These are phyloP conservation scores for Babylonia areolata DNA, from an alignment of 1,140 invertebrate species.

Conservation along the genomic window DNA sequence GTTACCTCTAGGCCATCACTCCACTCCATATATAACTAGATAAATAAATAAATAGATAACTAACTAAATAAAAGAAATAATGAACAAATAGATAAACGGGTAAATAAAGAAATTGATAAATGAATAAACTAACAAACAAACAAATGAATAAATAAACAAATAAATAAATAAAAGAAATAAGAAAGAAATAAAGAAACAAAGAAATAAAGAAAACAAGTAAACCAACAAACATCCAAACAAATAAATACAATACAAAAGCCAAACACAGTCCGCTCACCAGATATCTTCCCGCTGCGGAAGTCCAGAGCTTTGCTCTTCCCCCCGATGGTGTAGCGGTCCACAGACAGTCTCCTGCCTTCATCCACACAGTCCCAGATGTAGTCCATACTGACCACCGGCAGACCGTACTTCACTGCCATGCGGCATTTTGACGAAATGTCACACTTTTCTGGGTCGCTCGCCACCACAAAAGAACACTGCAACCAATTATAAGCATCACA, in stretches of 20 bases:
- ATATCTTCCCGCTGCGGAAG: slow-evolving; percentile 69
- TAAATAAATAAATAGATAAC: too few relatives aligned
- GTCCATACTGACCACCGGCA: slow-evolving; percentile 66
- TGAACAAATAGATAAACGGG: too few relatives aligned
- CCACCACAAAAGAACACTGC: slow-evolving; percentile 55
- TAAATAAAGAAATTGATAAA: too few relatives aligned
- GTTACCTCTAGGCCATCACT: too few relatives aligned
- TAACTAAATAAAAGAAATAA: too few relatives aligned
- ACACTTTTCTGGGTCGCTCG: slow-evolving; percentile 61
- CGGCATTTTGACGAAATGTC: slow-evolving; percentile 64
- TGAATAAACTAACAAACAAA: too few relatives aligned
- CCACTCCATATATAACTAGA: too few relatives aligned
- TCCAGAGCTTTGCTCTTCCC: slow-evolving; percentile 55
- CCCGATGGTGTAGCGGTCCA: slow-evolving; percentile 56
- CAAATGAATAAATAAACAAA: too few relatives aligned
- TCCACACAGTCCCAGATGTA: slow-evolving; percentile 65
- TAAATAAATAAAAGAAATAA: too few relatives aligned
- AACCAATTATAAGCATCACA: neutral
- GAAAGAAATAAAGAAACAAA: too few relatives aligned
- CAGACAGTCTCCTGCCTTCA: slow-evolving; percentile 46
- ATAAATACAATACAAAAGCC: neutral
- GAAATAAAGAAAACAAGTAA: too few relatives aligned
- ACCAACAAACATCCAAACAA: too few relatives aligned
- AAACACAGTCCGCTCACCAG: slow-evolving; percentile 46
- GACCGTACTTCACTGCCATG: slow-evolving; percentile 60